Conservation (phyloP, 2,797 vertebrate genomes). For the Microchirus variegatus region DNA sequence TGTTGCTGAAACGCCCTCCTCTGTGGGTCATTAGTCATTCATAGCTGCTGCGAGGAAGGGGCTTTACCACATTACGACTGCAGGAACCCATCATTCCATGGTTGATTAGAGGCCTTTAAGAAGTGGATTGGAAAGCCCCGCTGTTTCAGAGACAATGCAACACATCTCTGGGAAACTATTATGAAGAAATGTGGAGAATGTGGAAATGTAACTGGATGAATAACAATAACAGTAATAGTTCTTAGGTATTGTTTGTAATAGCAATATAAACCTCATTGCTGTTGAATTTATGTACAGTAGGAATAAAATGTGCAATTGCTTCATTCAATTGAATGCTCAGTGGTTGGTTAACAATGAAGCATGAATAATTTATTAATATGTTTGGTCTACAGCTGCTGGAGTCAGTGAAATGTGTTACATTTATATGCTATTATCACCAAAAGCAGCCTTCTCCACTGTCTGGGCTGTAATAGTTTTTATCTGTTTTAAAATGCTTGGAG, state of each 20-base stretch:
- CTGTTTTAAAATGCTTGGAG: slow-evolving; percentile 13
- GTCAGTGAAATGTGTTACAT: slow-evolving; percentile 30
- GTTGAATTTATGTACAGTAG: slow-evolving; percentile 24
- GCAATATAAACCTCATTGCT: not conserved
- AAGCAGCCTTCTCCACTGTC: slow-evolving; percentile 7
- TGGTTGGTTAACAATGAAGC: slow-evolving; percentile 43
- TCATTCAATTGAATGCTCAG: slow-evolving; percentile 29
- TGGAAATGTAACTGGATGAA: not conserved
- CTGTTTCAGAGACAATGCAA: slow-evolving; percentile 22
- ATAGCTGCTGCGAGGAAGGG: slow-evolving; percentile 63
- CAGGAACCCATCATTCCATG: slow-evolving; percentile 41
- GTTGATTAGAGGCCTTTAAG: slow-evolving; percentile 38
- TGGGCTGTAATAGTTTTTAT: slow-evolving; percentile 6
- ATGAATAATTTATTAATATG: slow-evolving; percentile 52
- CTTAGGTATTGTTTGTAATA: slow-evolving; percentile 10
- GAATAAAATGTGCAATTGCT: slow-evolving; percentile 25
- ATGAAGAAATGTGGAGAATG: slow-evolving; percentile 12
- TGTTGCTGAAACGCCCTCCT: slow-evolving; percentile 62
- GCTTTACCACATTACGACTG: slow-evolving; percentile 52
- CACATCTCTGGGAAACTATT: slow-evolving; percentile 15
- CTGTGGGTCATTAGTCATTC: slow-evolving; percentile 74
- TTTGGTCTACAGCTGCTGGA: slow-evolving; percentile 22
- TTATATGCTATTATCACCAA: slow-evolving; percentile 30
- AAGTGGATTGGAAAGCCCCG: slow-evolving; percentile 31
- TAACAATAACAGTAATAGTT: not conserved